These are phyloP conservation scores for Nezara viridula DNA, from an alignment of 2,888 invertebrate genomes.

Conservation along the genomic window DNA sequence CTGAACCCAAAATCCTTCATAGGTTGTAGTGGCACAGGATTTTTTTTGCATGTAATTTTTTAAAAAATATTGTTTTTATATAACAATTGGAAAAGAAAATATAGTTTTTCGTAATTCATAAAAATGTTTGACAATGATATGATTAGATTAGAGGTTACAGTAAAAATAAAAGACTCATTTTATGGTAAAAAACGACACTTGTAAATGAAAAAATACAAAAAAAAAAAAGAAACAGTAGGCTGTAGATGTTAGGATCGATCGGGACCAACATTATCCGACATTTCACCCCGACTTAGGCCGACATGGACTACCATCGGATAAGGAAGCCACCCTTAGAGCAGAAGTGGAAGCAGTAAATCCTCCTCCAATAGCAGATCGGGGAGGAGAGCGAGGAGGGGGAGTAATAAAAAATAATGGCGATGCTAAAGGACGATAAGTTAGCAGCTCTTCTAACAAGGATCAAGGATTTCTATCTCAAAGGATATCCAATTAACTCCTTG, in stretches of 20 bases:
- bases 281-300: not conserved
- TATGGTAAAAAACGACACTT: too few species aligned
- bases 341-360: slow-evolving; percentile 5
- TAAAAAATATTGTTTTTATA: too few species aligned
- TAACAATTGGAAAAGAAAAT: too few species aligned
- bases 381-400: not conserved
- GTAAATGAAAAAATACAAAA: not conserved
- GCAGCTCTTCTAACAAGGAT: not conserved
- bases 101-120: too few species aligned
- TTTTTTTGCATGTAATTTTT: too few species aligned
- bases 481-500: not conserved
- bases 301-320: not conserved
- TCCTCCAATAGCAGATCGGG: not conserved
- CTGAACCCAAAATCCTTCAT: too few species aligned
- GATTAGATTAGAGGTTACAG: too few species aligned
- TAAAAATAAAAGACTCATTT: too few species aligned
- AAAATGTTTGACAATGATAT: too few species aligned
- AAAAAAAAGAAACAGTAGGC: not conserved
- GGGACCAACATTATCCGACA: not conserved
- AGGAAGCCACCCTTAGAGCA: not conserved
- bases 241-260: not conserved
- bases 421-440: slow-evolving; percentile 6
- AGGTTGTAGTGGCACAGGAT: too few species aligned
- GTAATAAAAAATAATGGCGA: slow-evolving; percentile 27
- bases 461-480: not conserved